These are phyloP conservation scores for Drosophila guanche DNA, from an alignment of 1,140 invertebrate species.

Conservation along the genomic window DNA sequence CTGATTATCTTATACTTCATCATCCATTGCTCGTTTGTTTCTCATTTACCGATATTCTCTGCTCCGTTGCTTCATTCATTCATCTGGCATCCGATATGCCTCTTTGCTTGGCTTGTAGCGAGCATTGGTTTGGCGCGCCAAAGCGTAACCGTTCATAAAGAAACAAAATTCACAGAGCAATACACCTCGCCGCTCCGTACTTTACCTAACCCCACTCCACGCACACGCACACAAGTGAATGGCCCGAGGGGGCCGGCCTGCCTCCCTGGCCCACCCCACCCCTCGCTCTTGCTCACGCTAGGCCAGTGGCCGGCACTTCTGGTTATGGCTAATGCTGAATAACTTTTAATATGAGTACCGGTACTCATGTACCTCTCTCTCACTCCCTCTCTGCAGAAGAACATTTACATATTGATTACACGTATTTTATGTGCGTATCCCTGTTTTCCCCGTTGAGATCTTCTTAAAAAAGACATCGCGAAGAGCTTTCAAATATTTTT, in stretches of 20 bases:
- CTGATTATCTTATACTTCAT: too few relatives aligned
- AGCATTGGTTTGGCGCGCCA: constrained; percentile 36
- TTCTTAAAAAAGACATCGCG: too few relatives aligned
- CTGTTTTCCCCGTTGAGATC: background rate
- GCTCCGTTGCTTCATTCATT: too few relatives aligned
- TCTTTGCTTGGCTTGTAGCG: constrained; percentile 22
- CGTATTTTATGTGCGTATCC: constrained; percentile 7
- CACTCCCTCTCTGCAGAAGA: too few relatives aligned
- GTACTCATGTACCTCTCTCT: too few relatives aligned
- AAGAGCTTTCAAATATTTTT: too few relatives aligned
- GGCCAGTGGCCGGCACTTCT: constrained; percentile 22
- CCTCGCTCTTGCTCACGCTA: too few relatives aligned
- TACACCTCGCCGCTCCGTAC: constrained; percentile 7
- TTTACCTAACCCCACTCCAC: constrained; percentile 1
- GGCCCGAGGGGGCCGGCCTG: constrained; percentile 22
- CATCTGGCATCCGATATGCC: constrained; percentile 4
- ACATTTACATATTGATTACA: constrained; percentile 1
- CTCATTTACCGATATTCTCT: too few relatives aligned
- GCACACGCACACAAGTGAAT: constrained; percentile 34
- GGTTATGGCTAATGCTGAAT: constrained; percentile 25
- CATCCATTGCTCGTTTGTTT: too few relatives aligned
- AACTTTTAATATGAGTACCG: too few relatives aligned
- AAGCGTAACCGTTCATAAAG: constrained; percentile 51
- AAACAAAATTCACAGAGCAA: constrained; percentile 39
- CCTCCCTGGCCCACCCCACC: too few relatives aligned